Base-by-base conservation (phyloP, 1,140 invertebrate genomes). In the Trypoxylus dichotomus region DNA sequence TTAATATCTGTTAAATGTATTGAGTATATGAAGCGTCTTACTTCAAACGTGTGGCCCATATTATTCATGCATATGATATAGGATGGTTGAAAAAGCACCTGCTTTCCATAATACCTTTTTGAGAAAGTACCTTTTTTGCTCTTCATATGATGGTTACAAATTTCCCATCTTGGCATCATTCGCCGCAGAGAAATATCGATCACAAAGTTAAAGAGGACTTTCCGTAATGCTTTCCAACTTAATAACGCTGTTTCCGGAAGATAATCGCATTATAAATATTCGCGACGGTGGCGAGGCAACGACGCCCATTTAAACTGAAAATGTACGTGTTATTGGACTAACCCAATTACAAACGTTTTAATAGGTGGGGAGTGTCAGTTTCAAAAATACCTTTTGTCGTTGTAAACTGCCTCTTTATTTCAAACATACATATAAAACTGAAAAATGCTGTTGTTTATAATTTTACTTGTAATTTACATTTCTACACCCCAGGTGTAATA, bases 261-360 rank as follows among this genome's bases (percentile, higher is more conserved):
- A 68, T 27, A 68, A 68, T 68, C 21, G 60, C 21, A 68, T 68
- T 68, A 68, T 68, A 68, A 68, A 68, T 68, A 68, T 68, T 68
- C 60, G 5, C 24, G 60, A 68, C 60, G 27, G 60, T 29, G 60
- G 3, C 60, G 27, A 29, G 3, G 60, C 21, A 19, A 15, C 24
- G 24, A 24, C 27, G 13, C 10, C 24, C 21, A 13, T 15, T 29
- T 68, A 68, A 63, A 63, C 13, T 29, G 24, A 10, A 27, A 68
- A 68, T 21, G 8, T 15, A 27, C 19, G 13, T 68, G 24, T 27
- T 68, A 68, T 68, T 68, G 60, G 60, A 13, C 21, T 68, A 68
- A 68, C 27, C 24, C 60, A 68, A 27, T 68, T 68, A 68, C 21
- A 68, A 29, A 68, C 27, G 27, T 29, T 29, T 15, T 68, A 24